A percentile compares a stretch with the other conserved stretches of the same genome.
Evolutionary conservation across 2,797 vertebrate genomes (phyloP).

Genomic region (Pangasius mekongensis): DNA sequence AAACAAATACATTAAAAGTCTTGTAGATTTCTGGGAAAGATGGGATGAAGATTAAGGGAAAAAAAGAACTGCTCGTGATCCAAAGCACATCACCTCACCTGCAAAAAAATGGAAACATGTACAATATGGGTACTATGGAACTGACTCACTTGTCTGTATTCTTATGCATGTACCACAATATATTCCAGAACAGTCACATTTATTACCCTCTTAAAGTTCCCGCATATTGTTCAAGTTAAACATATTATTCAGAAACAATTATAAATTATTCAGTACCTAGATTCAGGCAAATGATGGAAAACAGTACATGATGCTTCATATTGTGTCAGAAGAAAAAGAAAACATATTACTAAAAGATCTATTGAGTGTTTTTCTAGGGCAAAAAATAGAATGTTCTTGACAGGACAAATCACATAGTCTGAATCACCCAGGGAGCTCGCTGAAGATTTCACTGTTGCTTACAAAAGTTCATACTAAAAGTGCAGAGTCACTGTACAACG

Average conservation of each 20-base stretch:
- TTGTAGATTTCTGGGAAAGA: background rate
- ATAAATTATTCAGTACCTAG: background rate
- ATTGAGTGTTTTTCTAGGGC: background rate
- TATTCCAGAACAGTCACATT: background rate
- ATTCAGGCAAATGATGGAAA: background rate
- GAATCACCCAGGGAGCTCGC: background rate
- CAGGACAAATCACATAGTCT: slow-evolving; percentile 1
- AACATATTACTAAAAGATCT: slow-evolving; percentile 2
- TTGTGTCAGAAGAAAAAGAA: background rate
- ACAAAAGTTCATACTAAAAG: background rate
- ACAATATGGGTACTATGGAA: background rate
- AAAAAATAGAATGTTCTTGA: background rate
- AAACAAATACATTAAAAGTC: background rate
- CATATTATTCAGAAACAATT: background rate
- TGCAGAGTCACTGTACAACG: background rate
- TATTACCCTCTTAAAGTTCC: background rate
- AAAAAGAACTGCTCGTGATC: background rate
- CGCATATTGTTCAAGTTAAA: background rate
- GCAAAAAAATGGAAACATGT: background rate
- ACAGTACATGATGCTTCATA: background rate
- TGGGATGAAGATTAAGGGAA: background rate
- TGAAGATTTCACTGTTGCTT: slow-evolving; percentile 4
- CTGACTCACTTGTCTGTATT: background rate
- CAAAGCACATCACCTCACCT: background rate
- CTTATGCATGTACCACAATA: background rate